Base-by-base conservation (phyloP, 2,888 invertebrate genomes). In the Euplagia quadripunctaria region DNA sequence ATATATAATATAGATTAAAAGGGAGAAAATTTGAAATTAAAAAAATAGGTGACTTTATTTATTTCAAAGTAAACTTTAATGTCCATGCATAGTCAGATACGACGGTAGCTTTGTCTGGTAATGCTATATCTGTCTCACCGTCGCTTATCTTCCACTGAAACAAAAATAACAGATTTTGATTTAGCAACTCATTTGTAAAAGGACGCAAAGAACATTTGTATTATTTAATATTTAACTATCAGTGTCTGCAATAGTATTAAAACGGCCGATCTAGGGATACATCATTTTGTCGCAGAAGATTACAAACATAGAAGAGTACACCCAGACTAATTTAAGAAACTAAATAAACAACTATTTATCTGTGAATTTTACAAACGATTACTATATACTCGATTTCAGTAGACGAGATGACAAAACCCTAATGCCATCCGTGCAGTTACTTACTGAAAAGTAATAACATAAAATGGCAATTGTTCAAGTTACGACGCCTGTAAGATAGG, bases 1-100 rank as follows among this genome's bases (percentile, higher is more conserved):
- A 20, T 20, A 31, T 61, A 31, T 12, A 7, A 20, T 20, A 31
- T 61, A 31, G 31, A 7, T 7, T 55, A n/a, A 8, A 55, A 14
- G 7, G 31, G 6, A 14, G 20, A 31, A 12, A 63, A 64, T 41
- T 31, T 42, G 1, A 64, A 64, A 64, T 42, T 42, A 43, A 17
- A 64, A 64, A 6, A 43, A 41, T 43, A 11, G 42, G 3, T 51
- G 64, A 42, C 41, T 17, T 42, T 65, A 65, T 75, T 82, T 85
- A 85, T 79, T 86, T 84, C 12, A 68, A 79, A 67, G 82, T 82
- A 75, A 92, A 83, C 72, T 92, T 96, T 20, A 96, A 82, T 2
- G 94, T 91, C 95, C 96, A 96, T 14, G 95, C 96, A 82, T 94
- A 81, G 64, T 92, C 80, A 14, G 94, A 95, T 71, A 84, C 89